Percentiles rank a stretch among this genome's conserved stretches.
Conservation (phyloP, 2,113 vertebrate species). For the Procavia capensis region DNA sequence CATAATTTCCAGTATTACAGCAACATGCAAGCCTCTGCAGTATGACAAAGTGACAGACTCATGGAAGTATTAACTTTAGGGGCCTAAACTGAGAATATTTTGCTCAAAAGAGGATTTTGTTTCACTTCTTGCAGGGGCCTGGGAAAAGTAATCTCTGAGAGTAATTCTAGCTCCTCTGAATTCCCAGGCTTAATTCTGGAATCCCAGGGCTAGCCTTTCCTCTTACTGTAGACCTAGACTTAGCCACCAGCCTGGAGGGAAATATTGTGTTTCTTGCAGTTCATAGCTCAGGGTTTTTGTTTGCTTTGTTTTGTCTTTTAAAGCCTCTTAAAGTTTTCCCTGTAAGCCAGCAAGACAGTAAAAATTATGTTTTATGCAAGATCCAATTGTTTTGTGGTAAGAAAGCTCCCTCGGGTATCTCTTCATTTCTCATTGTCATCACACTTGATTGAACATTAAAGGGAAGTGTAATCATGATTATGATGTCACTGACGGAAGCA, state of each 20-base stretch:
- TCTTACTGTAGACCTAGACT: no score
- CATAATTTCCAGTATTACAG: no score
- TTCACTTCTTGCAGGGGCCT: rapidly evolving
- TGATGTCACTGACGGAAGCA: background rate
- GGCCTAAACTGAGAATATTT: background rate
- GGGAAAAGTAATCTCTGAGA: background rate
- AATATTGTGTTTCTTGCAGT: no score
- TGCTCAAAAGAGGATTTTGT: background rate
- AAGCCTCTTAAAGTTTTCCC: background rate
- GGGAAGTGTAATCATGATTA: background rate
- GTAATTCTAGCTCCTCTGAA: no score
- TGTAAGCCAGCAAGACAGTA: background rate
- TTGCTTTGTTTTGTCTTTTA: background rate
- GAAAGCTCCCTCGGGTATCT: background rate
- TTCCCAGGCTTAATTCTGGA: no score
- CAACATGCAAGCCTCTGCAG: no score
- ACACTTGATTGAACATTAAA: background rate
- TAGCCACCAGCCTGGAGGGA: no score
- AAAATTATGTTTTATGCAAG: background rate
- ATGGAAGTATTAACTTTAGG: background rate
- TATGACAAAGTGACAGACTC: no score
- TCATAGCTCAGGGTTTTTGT: background rate
- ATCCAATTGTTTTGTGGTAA: background rate
- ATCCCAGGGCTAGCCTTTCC: background rate
- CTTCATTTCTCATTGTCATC: background rate